Conservation (phyloP, 2,888 invertebrate species). For the Masnerella sp. region DNA sequence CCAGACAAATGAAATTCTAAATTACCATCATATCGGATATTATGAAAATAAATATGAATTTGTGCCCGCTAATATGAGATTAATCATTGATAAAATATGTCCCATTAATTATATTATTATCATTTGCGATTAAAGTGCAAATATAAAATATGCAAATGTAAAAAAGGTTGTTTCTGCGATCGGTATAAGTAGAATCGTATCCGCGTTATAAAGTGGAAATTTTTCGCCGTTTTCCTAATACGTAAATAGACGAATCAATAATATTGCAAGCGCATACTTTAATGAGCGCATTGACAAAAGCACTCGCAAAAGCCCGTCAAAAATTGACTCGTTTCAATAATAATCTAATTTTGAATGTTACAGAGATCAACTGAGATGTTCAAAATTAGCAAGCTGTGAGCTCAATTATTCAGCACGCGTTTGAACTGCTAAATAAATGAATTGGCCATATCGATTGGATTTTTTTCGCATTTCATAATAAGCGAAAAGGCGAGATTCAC, state of each 20-base stretch:
- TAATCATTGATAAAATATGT: no score
- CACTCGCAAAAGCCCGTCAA: conserved; percentile 34
- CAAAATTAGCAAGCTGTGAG: neutral
- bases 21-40: no score
- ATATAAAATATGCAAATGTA: conserved; percentile 6
- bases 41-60: no score
- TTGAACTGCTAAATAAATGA: no score
- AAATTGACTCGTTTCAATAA: conserved; percentile 39
- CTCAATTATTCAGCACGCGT: neutral
- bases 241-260: conserved; percentile 56
- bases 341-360: no score
- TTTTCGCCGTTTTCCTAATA: conserved; percentile 50
- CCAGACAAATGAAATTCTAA: no score
- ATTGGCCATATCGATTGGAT: no score
- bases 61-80: no score
- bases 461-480: no score
- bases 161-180: conserved; percentile 28
- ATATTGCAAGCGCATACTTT: conserved; percentile 41
- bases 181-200: conserved; percentile 32
- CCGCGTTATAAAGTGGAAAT: conserved; percentile 46
- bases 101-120: neutral
- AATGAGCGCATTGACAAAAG: conserved; percentile 19
- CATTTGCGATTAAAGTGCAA: neutral
- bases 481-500: no score
- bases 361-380: neutral